Evolutionary conservation across 2,797 vertebrate species (phyloP), one percentile per base, ranked within the genome.

Genomic region (Scyliorhinus canicula): DNA sequence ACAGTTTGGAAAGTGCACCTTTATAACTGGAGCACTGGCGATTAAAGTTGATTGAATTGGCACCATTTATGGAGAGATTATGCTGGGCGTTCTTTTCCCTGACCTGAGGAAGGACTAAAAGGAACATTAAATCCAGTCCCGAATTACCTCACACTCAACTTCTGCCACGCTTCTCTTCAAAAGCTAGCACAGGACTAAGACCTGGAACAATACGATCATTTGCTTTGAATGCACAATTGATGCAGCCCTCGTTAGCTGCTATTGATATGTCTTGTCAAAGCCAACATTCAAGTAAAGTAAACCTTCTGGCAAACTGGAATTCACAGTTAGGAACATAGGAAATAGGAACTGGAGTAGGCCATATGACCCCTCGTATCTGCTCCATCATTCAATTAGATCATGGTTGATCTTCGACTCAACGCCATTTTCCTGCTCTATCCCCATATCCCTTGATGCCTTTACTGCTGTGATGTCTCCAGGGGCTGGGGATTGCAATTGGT

Each of bases 101-200:
- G 65, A 1, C n/a, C 65, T 14, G 11, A 52, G 63, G 44, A 90
- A 90, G n/a, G 55, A 31, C 57, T 90, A 40, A 40, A 50, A 8
- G 26, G 40, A 26, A 28, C 90, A 67, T 40, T 69, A 69, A 69
- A 69, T 52, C 65, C 60, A 47, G 44, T 19, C 93, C 50, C 6
- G 93, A 47, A 71, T 71, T 16, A 69, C 71, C 31, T 93, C 44
- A 50, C 44, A 31, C 63, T 67, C 65, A 14, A 93, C 63, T 69
- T 26, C 6, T 93, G 91, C 57, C 35, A 21, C 40, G 50, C 50
- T 69, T 93, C 16, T 24, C 21, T 93, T 69, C 40, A 93, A 93
- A 93, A 93, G 26, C 40, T 50, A 67, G 91, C 65, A 67, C 91
- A 69, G 65, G 40, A 71, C 50, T 71, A 93, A 44, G 91, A 93